Percentiles rank a stretch among this genome's conserved stretches.
Conservation (phyloP, 2,888 invertebrate species). For the Ferrisia virgata region DNA sequence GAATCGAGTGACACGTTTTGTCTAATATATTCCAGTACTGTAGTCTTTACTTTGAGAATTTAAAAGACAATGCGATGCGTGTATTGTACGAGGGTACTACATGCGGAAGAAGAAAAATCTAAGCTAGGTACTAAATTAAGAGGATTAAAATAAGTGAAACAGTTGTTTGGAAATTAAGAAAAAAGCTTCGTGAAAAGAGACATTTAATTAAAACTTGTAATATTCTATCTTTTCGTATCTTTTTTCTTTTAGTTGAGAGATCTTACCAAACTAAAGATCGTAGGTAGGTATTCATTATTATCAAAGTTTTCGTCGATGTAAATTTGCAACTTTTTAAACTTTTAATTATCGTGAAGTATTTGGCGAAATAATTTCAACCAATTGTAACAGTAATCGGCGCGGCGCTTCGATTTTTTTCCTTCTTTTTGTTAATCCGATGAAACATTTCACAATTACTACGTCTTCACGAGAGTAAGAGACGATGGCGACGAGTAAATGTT, state of each 20-base stretch:
- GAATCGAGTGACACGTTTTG: too few relatives aligned
- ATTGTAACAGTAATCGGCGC: conserved; percentile 4
- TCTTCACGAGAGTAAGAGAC: neutral
- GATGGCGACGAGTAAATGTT: neutral
- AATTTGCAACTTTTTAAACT: conserved; percentile 22
- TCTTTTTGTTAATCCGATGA: neutral
- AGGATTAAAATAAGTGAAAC: neutral
- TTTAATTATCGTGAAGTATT: conserved; percentile 25
- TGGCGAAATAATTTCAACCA: conserved; percentile 10
- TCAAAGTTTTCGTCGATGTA: conserved; percentile 23
- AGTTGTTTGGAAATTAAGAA: neutral
- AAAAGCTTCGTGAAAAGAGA: conserved; percentile 15
- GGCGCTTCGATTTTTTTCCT: neutral
- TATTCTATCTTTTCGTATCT: neutral
- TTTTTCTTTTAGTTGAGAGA: neutral
- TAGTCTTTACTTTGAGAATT: too few relatives aligned
- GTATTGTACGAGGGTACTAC: too few relatives aligned
- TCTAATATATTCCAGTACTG: too few relatives aligned
- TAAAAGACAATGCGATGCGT: too few relatives aligned
- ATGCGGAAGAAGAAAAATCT: too few relatives aligned
- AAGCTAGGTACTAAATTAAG: neutral
- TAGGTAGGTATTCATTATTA: conserved; percentile 28
- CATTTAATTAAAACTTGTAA: conserved; percentile 24
- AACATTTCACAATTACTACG: conserved; percentile 5
- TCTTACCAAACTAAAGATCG: neutral